Percentiles rank a stretch among this genome's conserved stretches.
phyloP scores from a whole-genome alignment of 2,888 invertebrate species.

The Bimastos eiseni region DNA sequence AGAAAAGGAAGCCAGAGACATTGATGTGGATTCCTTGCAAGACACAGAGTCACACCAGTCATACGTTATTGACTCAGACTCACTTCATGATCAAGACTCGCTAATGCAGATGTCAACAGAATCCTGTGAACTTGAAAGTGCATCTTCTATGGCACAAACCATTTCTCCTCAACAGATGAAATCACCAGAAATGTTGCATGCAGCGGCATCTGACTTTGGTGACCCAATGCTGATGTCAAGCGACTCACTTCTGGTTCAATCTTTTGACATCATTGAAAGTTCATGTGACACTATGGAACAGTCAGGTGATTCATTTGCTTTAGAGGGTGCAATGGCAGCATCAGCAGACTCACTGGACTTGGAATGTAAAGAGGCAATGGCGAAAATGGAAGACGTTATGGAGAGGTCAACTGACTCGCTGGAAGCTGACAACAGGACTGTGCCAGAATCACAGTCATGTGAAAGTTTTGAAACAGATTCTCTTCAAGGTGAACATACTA shows the following conservation, averaged over 20 bases:
- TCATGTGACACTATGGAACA: constrained; percentile 44
- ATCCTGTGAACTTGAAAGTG: constrained; percentile 39
- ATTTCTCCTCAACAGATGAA: constrained; percentile 28
- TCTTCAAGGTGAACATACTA: constrained; percentile 45
- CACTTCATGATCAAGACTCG: constrained; percentile 45
- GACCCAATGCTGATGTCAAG: constrained; percentile 27
- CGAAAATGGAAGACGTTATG: constrained; percentile 43
- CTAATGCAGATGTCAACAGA: constrained; percentile 48
- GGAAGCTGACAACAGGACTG: constrained; percentile 42
- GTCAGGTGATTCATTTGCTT: constrained; percentile 50
- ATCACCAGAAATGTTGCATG: not conserved
- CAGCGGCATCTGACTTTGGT: not conserved
- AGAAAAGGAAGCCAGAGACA: constrained; percentile 1
- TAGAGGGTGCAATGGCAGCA: constrained; percentile 41
- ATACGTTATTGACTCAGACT: constrained; percentile 42
- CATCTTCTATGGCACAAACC: not conserved
- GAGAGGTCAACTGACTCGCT: constrained; percentile 54
- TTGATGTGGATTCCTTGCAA: constrained; percentile 40
- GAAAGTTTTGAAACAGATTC: constrained; percentile 46
- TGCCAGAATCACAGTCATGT: constrained; percentile 21
- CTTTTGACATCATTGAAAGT: constrained; percentile 33
- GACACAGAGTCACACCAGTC: constrained; percentile 42
- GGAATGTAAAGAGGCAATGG: constrained; percentile 22
- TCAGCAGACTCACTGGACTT: constrained; percentile 47
- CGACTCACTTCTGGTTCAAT: constrained; percentile 24